Evolutionary conservation across 2,888 invertebrate genomes (phyloP), one percentile per base, ranked within the genome.

Genomic region (Agrotis segetum): DNA sequence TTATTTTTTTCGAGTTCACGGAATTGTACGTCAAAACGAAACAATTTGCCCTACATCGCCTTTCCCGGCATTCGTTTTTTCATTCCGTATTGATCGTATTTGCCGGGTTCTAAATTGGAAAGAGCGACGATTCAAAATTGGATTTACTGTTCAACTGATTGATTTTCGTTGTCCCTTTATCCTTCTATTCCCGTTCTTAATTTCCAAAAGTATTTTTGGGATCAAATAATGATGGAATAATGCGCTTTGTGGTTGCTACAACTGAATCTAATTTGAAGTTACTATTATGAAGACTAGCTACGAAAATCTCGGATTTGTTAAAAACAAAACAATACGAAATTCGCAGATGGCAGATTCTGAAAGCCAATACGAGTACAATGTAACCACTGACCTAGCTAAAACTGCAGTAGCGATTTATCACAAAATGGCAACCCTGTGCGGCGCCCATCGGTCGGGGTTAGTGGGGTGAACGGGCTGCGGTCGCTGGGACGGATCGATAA

Each of bases 401-500:
- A 69, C 52, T 82, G 75, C 82, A 79, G 71, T 34, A 69, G 60
- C 52, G 66, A 68, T 81, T 76, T 74, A 79, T 73, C 52, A 63
- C 72, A 64, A 77, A 77, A 82, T 81, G 60, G 76, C 70, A 85
- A 75, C 77, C 83, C 85, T 71, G 71, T 61, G 61, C 65, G 91
- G 91, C 92, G 92, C 91, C 91, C 67, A 72, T 70, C 70, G 59
- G 91, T 68, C 92, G 92, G 90, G 93, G 93, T 93, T 91, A 93
- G 89, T 93, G 87, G 93, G 92, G 93, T 93, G 93, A 88, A 88
- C 86, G 79, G 83, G 87, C 84, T 87, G 91, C 90, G 91, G 90
- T 89, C 83, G 85, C 66, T 85, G 87, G 89, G 88, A 85, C 80
- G 83, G 91, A 92, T 93, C 93, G 85, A 93, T 94, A 92, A 71